Conservation (phyloP, 2,888 invertebrate genomes). For the Boloria selene region DNA sequence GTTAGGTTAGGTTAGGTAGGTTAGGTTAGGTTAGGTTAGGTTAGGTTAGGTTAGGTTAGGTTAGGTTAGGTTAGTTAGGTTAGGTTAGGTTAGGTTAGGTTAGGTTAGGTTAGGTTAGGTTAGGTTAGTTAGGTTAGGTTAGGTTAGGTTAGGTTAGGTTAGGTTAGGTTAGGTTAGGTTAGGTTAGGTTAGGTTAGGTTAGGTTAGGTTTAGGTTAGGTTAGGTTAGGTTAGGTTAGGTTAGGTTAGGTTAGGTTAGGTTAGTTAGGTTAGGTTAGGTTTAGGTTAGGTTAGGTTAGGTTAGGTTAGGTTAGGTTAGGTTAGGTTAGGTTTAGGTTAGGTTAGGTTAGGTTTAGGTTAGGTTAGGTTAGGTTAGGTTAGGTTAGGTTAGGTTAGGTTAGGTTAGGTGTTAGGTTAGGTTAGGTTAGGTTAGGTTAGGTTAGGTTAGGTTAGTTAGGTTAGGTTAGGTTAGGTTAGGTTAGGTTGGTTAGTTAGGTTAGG, state of each 20-base stretch:
- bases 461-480: no score
- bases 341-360: conserved; percentile 11
- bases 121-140: conserved; percentile 23
- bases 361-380: conserved; percentile 19
- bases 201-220: no score
- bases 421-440: no score
- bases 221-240: conserved; percentile 24
- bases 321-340: conserved; percentile 1
- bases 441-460: no score
- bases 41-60: conserved; percentile 24
- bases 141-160: conserved; percentile 22
- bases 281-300: conserved; percentile 24
- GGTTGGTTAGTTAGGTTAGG: no score
- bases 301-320: conserved; percentile 17
- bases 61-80: conserved; percentile 24
- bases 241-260: conserved; percentile 24
- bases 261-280: conserved; percentile 12
- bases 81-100: conserved; percentile 23
- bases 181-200: conserved; percentile 24
- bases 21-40: conserved; percentile 24
- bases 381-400: conserved; percentile 20
- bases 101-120: conserved; percentile 23
- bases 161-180: conserved; percentile 21
- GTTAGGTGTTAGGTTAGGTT: no score
- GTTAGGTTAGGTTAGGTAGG: conserved; percentile 18